Conservation (phyloP, 2,113 vertebrate species). For the Octodon degus region DNA sequence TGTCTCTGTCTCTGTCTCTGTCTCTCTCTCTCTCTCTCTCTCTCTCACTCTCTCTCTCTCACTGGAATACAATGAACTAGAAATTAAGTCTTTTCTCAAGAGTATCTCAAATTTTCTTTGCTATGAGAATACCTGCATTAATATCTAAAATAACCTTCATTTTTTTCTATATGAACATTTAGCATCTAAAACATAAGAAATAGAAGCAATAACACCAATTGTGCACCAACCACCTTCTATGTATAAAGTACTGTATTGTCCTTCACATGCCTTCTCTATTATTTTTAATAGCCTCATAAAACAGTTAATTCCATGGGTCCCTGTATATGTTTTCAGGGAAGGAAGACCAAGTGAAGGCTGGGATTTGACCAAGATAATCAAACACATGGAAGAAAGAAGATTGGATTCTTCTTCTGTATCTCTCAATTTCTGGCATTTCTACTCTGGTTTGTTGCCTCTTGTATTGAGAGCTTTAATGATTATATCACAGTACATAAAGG, state of each 20-base stretch:
- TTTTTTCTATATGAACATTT: background rate
- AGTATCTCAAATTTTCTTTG: background rate
- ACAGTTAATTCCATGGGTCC: background rate
- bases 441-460: background rate
- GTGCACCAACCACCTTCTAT: background rate
- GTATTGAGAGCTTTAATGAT: background rate
- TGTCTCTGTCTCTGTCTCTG: too few species aligned
- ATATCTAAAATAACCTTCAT: background rate
- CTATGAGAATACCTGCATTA: background rate
- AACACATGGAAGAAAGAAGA: background rate
- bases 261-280: background rate
- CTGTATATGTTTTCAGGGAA: background rate
- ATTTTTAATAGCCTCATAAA: background rate
- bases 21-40: too few species aligned
- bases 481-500: background rate
- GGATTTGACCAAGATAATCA: background rate
- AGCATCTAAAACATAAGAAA: background rate
- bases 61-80: background rate
- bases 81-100: conserved; percentile 7
- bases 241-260: background rate
- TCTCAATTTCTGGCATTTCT: background rate
- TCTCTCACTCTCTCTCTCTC: too few species aligned
- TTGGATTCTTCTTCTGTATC: background rate
- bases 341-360: background rate
- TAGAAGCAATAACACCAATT: background rate